Evolutionary conservation across 2,113 vertebrate genomes (phyloP).

Genomic region (Toxostoma redivivum): DNA sequence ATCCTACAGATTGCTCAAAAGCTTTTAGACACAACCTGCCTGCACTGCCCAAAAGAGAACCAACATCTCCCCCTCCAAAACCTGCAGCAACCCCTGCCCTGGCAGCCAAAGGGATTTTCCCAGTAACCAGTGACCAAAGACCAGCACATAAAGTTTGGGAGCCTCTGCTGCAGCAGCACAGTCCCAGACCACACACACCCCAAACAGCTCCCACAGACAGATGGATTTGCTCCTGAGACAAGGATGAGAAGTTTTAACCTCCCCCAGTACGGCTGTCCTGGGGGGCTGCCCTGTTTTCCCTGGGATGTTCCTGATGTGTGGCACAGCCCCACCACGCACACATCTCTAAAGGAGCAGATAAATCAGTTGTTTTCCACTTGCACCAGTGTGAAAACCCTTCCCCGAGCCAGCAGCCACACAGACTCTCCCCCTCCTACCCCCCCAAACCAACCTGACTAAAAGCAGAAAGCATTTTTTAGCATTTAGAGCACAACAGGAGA

Average conservation of each 20-base stretch:
- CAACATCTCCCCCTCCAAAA: not conserved
- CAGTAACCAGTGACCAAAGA: not conserved
- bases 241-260: not conserved
- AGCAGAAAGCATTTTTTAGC: not conserved
- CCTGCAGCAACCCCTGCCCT: not conserved
- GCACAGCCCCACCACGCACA: not conserved
- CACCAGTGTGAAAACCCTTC: slow-evolving; percentile 30
- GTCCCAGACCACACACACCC: not conserved
- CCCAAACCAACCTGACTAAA: slow-evolving; percentile 9
- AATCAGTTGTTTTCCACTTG: slow-evolving; percentile 50
- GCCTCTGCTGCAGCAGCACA: not conserved
- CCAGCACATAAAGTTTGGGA: not conserved
- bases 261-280: not conserved
- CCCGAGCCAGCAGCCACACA: not conserved
- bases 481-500: not conserved
- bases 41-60: not conserved
- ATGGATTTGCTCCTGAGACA: not conserved
- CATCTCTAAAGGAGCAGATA: not conserved
- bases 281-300: not conserved
- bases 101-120: not conserved
- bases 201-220: not conserved
- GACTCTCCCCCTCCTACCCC: not conserved
- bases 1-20: not conserved
- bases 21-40: not conserved
- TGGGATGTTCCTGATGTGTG: not conserved